Base-by-base conservation (phyloP, 2,888 invertebrate genomes). In the Ectemnius cavifrons region DNA sequence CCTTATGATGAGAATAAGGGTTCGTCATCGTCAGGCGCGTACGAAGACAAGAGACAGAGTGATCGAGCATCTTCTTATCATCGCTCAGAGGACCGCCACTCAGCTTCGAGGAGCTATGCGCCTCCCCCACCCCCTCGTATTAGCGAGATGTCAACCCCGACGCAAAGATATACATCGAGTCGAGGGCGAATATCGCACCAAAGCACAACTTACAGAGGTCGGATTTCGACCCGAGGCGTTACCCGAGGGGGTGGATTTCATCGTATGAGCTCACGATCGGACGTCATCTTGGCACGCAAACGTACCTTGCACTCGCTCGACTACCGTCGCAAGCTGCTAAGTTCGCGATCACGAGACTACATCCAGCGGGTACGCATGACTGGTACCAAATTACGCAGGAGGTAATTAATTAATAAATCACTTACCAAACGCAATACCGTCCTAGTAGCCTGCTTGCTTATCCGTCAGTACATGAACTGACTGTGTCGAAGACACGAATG, bases 311-410 rank as follows among this genome's bases (percentile, higher is more conserved):
- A 83, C 73, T 85, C 89, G 75, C 87, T 90, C 79, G 90, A 90
- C 83, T 90, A 90, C 86, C 88, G 90, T 68, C 89, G 90, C 84
- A 90, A 90, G 87, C 84, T 90, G 84, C 85, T 89, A 71, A 87
- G 87, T 65, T 86, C 90, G 84, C 88, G 89, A 71, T 88, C 90
- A 72, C 89, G 90, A 80, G 90, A 90, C 88, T 90, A 89, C 89
- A 84, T 90, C 70, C 89, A 89, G 82, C 89, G 90, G 80, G 87
- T 87, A 82, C 89, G 89, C 87, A 87, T 90, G 87, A 81, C 89
- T 49, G 84, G 86, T 77, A 86, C 89, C 67, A 90, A 89, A 85
- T 84, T 90, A 85, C 89, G 89, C 82, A 87, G 90, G 89, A 90
- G 90, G 90, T 90, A 90, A 90, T 84, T 89, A 88, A 88, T 85